phyloP scores from a whole-genome alignment of 1,140 invertebrate genomes.

The Drosophila kurseongensis region DNA sequence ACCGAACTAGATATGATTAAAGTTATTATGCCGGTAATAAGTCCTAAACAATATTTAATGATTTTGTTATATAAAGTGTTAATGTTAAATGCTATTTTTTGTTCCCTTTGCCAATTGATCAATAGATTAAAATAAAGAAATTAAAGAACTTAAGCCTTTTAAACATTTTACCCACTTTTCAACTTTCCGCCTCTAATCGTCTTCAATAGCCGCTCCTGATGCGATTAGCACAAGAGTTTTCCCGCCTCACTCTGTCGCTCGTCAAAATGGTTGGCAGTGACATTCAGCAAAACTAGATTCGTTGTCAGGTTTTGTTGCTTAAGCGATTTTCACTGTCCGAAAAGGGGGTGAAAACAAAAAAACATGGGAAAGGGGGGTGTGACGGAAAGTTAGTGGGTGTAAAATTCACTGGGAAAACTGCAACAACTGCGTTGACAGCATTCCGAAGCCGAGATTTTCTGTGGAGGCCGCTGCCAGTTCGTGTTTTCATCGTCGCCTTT shows the following conservation, averaged over 20 bases:
- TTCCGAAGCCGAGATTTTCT: constrained; percentile 25
- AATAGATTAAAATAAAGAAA: constrained; percentile 3
- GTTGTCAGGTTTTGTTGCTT: constrained; percentile 48
- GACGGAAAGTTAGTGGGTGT: too few relatives aligned
- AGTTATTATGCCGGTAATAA: too few relatives aligned
- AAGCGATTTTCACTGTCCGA: constrained; percentile 52
- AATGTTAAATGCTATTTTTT: too few relatives aligned
- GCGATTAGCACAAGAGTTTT: constrained; percentile 33
- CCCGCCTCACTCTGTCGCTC: not conserved
- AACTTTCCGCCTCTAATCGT: constrained; percentile 30
- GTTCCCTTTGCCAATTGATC: not conserved
- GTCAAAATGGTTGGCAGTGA: constrained; percentile 15
- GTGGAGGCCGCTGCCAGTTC: constrained; percentile 11
- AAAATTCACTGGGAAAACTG: constrained; percentile 20
- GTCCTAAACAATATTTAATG: too few relatives aligned
- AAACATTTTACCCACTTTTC: not conserved
- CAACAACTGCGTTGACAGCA: constrained; percentile 28
- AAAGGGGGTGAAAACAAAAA: not conserved
- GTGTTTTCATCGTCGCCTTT: constrained; percentile 12
- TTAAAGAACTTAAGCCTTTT: not conserved
- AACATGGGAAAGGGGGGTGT: not conserved
- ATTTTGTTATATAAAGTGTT: too few relatives aligned
- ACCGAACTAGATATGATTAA: too few relatives aligned
- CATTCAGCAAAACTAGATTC: constrained; percentile 28
- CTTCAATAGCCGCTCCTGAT: constrained; percentile 34